phyloP scores from a whole-genome alignment of 1,140 invertebrate genomes.

The Mizuhopecten yessoensis region DNA sequence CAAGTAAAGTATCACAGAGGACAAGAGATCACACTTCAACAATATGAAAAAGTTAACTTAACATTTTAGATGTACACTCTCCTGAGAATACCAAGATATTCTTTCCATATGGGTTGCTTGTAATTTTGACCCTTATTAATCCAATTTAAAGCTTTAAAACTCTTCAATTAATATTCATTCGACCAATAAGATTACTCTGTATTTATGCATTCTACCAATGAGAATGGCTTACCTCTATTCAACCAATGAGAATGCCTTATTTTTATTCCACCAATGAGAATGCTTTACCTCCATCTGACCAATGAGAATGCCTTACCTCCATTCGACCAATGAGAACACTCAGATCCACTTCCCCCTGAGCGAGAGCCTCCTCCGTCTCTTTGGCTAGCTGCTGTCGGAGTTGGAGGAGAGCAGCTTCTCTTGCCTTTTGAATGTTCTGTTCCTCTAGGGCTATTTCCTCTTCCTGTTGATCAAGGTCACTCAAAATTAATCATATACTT shows the following conservation, averaged over 20 bases:
- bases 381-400: conserved; percentile 71
- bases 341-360: conserved; percentile 76
- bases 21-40: too few relatives aligned
- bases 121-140: too few relatives aligned
- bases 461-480: conserved; percentile 67
- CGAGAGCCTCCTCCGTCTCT: conserved; percentile 77
- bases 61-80: too few relatives aligned
- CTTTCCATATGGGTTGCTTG: too few relatives aligned
- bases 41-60: too few relatives aligned
- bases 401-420: conserved; percentile 66
- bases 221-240: conserved; percentile 65
- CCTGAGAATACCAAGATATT: too few relatives aligned
- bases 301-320: conserved; percentile 67
- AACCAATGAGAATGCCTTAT: conserved; percentile 74
- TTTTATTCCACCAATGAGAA: background rate
- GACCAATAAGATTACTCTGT: conserved; percentile 74
- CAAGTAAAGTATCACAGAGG: too few relatives aligned
- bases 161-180: too few relatives aligned
- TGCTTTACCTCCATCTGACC: background rate
- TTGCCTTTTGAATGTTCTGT: conserved; percentile 70
- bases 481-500: too few relatives aligned
- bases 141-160: too few relatives aligned
- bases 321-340: conserved; percentile 78
- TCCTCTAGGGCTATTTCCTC: conserved; percentile 72
- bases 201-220: background rate